phyloP scores from a whole-genome alignment of 2,797 vertebrate species.

The Poeciliopsis paucimaculata region DNA sequence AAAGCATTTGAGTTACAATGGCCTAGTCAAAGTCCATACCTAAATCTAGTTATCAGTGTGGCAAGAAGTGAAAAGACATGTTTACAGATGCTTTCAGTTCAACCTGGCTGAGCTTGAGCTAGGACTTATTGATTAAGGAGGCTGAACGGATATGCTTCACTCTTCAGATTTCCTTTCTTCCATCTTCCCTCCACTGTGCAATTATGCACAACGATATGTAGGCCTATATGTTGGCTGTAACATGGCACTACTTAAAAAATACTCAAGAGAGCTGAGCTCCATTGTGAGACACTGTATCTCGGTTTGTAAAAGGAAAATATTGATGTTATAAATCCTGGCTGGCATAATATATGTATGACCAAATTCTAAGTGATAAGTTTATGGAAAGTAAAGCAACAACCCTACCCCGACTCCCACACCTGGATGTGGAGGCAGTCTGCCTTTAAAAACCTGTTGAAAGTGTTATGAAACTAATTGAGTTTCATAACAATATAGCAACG shows the following conservation, averaged over 20 bases:
- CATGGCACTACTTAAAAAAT: background rate
- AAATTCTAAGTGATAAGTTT: conserved; percentile 50
- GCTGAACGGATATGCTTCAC: background rate
- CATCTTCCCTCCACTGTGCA: background rate
- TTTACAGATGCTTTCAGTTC: background rate
- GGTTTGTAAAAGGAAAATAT: conserved; percentile 38
- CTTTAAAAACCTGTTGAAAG: conserved; percentile 36
- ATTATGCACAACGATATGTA: background rate
- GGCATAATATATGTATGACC: conserved; percentile 27
- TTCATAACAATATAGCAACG: conserved; percentile 53
- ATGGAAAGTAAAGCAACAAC: conserved; percentile 43
- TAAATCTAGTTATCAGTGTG: background rate
- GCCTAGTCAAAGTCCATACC: background rate
- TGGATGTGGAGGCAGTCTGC: conserved; percentile 19
- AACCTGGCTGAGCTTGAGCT: background rate
- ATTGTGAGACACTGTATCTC: conserved; percentile 21
- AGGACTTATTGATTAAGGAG: background rate
- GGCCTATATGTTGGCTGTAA: background rate
- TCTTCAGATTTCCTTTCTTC: background rate
- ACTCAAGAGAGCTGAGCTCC: background rate
- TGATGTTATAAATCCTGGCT: conserved; percentile 23
- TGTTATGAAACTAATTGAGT: conserved; percentile 38
- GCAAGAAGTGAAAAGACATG: background rate
- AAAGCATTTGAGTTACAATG: background rate
- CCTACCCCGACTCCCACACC: background rate